These are phyloP conservation scores for Tipula confusa DNA, from an alignment of 2,888 invertebrate genomes.

Conservation along the genomic window DNA sequence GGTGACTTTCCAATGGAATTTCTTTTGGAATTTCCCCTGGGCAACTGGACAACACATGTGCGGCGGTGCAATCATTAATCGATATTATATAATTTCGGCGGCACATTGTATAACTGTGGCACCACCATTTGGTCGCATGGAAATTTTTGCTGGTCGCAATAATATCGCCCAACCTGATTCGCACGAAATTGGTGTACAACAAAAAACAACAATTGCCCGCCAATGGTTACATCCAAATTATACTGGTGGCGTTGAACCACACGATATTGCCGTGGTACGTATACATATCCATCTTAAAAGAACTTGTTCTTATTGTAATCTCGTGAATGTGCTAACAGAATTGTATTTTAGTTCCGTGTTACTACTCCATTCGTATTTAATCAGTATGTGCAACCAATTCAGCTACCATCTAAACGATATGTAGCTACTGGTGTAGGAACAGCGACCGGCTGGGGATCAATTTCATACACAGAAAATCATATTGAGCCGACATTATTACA, in stretches of 20 bases:
- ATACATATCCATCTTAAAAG: not conserved
- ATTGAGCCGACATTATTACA: constrained; percentile 38
- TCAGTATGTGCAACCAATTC: constrained; percentile 40
- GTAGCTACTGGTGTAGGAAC: constrained; percentile 28
- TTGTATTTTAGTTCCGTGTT: constrained; percentile 42
- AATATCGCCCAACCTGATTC: not conserved
- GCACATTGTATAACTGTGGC: constrained; percentile 42
- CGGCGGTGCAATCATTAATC: constrained; percentile 41
- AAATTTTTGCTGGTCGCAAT: not conserved
- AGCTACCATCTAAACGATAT: constrained; percentile 7
- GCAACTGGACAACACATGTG: constrained; percentile 40
- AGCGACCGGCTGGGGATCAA: constrained; percentile 33
- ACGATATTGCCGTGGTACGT: constrained; percentile 30
- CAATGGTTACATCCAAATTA: constrained; percentile 21
- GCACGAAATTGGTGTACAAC: not conserved
- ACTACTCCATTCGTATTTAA: constrained; percentile 39
- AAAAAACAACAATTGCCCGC: not conserved
- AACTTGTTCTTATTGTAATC: no score
- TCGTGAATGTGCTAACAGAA: not conserved
- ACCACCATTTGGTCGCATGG: not conserved
- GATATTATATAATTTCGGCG: constrained; percentile 42
- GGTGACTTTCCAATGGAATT: constrained; percentile 20
- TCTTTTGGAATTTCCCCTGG: not conserved
- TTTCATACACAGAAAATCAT: constrained; percentile 29
- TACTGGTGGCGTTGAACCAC: constrained; percentile 27